Conservation (phyloP, 2,888 invertebrate genomes). For the Lasioglossum villosulum region DNA sequence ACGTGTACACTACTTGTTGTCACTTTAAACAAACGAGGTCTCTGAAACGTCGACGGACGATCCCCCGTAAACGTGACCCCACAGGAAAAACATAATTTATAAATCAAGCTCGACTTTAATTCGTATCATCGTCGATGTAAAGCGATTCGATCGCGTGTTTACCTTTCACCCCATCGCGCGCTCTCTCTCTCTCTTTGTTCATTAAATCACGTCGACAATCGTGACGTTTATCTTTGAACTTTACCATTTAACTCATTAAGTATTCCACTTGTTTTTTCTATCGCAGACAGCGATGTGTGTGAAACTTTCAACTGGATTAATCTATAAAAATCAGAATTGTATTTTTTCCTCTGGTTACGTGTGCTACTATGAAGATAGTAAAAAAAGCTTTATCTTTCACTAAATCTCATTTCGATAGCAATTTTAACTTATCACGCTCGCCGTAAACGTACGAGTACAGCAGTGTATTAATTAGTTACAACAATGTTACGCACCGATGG, state of each 20-base stretch:
- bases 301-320: not conserved
- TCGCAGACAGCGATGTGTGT: not conserved
- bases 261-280: not conserved
- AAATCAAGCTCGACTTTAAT: conserved; percentile 52
- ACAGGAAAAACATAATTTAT: conserved; percentile 68
- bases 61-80: conserved; percentile 55
- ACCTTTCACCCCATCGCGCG: not conserved
- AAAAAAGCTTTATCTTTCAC: not conserved
- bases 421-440: not conserved
- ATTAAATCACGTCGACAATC: not conserved
- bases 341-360: too few relatives aligned
- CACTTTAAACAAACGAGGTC: conserved; percentile 54
- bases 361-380: too few relatives aligned
- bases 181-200: not conserved
- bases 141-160: conserved; percentile 21
- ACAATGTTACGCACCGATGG: not conserved
- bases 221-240: not conserved
- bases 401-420: not conserved
- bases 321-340: too few relatives aligned
- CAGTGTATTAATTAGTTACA: not conserved
- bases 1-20: conserved; percentile 27
- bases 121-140: conserved; percentile 26
- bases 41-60: conserved; percentile 53
- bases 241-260: not conserved
- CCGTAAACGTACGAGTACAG: not conserved